Conservation (phyloP, 1,140 invertebrate species). For the Papilio xuthus region DNA sequence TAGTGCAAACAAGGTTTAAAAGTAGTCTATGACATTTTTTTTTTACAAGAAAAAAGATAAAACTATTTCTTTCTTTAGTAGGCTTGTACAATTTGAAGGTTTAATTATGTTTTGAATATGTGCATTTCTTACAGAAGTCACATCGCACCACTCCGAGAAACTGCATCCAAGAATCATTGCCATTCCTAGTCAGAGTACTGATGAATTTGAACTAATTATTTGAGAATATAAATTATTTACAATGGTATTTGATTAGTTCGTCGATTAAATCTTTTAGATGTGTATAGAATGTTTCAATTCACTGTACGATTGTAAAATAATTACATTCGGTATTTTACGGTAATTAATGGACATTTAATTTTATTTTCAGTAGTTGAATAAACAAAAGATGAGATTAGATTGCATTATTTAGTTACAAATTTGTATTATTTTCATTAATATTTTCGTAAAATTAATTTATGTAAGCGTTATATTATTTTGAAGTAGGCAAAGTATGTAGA, state of each 20-base stretch:
- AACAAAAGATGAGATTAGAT: too few relatives aligned
- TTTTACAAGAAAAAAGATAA: too few relatives aligned
- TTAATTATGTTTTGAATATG: conserved; percentile 28
- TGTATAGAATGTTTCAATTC: too few relatives aligned
- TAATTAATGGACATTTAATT: too few relatives aligned
- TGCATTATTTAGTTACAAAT: too few relatives aligned
- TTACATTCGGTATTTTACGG: too few relatives aligned
- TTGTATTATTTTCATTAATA: background rate
- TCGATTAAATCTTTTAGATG: background rate
- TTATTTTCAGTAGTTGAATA: too few relatives aligned
- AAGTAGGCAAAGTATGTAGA: background rate
- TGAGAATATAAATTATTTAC: background rate
- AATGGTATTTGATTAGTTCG: conserved; percentile 2
- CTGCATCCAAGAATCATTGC: conserved; percentile 68
- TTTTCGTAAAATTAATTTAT: conserved; percentile 13
- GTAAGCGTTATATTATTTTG: background rate
- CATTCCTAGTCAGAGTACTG: conserved; percentile 63
- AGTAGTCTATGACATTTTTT: too few relatives aligned
- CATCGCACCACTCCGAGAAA: conserved; percentile 59
- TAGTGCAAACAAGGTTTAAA: too few relatives aligned
- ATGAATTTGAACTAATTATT: conserved; percentile 11
- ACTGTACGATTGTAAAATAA: too few relatives aligned
- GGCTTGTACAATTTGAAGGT: background rate
- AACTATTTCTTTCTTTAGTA: too few relatives aligned
- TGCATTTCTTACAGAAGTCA: conserved; percentile 57